Evolutionary conservation across 1,140 invertebrate genomes (phyloP).

Genomic region (Hyposmocoma kahamanoa): DNA sequence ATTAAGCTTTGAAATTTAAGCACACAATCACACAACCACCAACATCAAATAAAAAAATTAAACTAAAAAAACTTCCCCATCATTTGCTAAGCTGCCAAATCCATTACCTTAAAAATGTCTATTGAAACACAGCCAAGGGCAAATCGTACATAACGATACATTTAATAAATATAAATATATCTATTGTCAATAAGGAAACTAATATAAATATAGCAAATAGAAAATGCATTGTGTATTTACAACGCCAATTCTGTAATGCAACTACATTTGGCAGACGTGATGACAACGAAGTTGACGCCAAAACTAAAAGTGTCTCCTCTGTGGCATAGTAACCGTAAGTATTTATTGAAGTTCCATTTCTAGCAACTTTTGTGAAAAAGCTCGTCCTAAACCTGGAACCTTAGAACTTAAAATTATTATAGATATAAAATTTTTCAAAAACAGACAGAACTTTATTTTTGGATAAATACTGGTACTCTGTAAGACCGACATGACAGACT

Average conservation of each 20-base stretch:
- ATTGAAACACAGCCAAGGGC: conserved; percentile 10
- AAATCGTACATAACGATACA: conserved; percentile 2
- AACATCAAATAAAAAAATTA: conserved; percentile 10
- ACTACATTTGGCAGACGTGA: too few relatives aligned
- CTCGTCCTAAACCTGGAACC: too few relatives aligned
- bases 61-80: conserved; percentile 10
- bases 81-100: not conserved
- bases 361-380: too few relatives aligned
- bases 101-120: not conserved
- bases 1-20: conserved; percentile 3
- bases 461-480: too few relatives aligned
- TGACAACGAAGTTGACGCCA: not conserved
- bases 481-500: too few relatives aligned
- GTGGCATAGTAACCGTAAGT: too few relatives aligned
- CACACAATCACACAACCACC: not conserved
- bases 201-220: conserved; percentile 7
- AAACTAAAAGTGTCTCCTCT: not conserved
- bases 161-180: conserved; percentile 4
- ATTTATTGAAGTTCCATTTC: too few relatives aligned
- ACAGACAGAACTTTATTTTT: too few relatives aligned
- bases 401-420: too few relatives aligned
- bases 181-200: conserved; percentile 10
- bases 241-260: too few relatives aligned
- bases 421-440: too few relatives aligned
- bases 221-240: conserved; percentile 6